These are phyloP conservation scores for Gracilinanus agilis DNA, from an alignment of 2,113 vertebrate species.

Conservation along the genomic window DNA sequence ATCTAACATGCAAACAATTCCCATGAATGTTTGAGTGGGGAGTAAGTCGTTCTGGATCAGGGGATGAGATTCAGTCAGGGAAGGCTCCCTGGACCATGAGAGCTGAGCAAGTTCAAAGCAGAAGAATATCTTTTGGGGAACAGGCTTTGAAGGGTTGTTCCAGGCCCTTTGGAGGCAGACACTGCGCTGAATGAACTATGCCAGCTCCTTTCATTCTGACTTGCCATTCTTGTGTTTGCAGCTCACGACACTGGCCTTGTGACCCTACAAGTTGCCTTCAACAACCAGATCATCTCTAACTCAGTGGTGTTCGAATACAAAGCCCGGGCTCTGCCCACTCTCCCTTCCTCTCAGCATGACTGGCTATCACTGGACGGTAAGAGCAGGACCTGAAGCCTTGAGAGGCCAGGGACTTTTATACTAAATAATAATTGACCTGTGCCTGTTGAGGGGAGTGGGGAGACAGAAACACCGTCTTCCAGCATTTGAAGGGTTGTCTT, in stretches of 20 bases:
- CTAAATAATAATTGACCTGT: neutral
- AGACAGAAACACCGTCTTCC: neutral
- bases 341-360: constrained; percentile 99
- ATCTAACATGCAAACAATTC: neutral
- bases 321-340: constrained; percentile 95
- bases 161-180: neutral
- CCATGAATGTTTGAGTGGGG: neutral
- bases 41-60: neutral
- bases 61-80: neutral
- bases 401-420: neutral
- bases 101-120: neutral
- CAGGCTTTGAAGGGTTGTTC: neutral
- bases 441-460: neutral
- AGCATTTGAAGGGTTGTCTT: neutral
- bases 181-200: fast-evolving
- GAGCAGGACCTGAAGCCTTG: constrained; percentile 37
- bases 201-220: constrained; percentile 2
- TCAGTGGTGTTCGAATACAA: constrained; percentile 99
- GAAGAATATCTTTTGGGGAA: neutral
- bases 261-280: constrained; percentile 98
- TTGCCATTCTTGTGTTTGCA: constrained; percentile 78
- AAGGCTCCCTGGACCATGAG: neutral
- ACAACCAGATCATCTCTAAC: constrained; percentile 99
- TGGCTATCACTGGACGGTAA: constrained; percentile 99
- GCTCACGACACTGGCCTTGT: constrained; percentile 99